A percentile compares a stretch with the other conserved stretches of the same genome.
Evolutionary conservation across 2,888 invertebrate species (phyloP).

Genomic region (Meandrusa payeni): DNA sequence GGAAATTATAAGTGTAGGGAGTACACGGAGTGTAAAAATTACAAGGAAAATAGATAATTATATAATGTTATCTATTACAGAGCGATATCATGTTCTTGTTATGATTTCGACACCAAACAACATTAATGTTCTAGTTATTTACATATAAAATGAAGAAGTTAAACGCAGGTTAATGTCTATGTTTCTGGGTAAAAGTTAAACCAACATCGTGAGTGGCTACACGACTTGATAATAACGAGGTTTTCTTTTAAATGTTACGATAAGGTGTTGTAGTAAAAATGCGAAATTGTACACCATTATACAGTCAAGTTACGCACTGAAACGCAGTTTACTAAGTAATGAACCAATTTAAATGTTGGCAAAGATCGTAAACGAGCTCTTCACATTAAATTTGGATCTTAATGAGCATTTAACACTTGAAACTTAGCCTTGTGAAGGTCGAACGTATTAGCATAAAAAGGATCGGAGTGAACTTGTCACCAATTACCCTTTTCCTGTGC

Average conservation of each 20-base stretch:
- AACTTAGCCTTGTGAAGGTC: conserved; percentile 1
- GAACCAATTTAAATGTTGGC: conserved; percentile 2
- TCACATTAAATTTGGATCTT: too few relatives aligned
- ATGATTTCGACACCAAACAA: too few relatives aligned
- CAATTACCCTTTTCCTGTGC: conserved; percentile 73
- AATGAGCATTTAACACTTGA: too few relatives aligned
- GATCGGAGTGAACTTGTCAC: neutral
- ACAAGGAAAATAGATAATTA: too few relatives aligned
- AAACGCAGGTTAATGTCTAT: too few relatives aligned
- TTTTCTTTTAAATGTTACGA: conserved; percentile 17
- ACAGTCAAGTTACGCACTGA: conserved; percentile 9
- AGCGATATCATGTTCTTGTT: too few relatives aligned
- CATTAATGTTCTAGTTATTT: too few relatives aligned
- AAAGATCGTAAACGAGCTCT: too few relatives aligned
- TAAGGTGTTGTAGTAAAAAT: conserved; percentile 18
- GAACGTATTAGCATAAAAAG: neutral
- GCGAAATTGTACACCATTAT: conserved; percentile 14
- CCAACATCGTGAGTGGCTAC: conserved; percentile 12
- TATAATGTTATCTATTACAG: too few relatives aligned
- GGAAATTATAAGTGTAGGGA: too few relatives aligned
- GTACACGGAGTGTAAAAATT: too few relatives aligned
- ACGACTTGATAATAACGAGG: conserved; percentile 20
- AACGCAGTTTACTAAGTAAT: neutral
- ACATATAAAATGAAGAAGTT: too few relatives aligned
- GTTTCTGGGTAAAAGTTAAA: conserved; percentile 1